Evolutionary conservation across 2,113 vertebrate species (phyloP), one percentile per base, ranked within the genome.

Genomic region (Pelusios castaneus): DNA sequence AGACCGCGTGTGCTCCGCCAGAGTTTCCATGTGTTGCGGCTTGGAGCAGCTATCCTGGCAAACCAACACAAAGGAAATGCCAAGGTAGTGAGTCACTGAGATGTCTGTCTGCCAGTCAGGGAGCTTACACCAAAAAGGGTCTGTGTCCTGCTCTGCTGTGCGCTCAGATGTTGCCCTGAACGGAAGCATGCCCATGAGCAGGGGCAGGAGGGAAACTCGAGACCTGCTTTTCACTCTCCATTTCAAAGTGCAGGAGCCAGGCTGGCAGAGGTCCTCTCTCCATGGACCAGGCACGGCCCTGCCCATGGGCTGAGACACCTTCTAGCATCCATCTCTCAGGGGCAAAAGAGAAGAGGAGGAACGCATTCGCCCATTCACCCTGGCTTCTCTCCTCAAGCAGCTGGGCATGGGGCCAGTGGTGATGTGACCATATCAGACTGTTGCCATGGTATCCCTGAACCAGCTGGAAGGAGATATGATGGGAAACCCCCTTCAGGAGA

Each of bases 71-170:
- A 93, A 97, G 97, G 97, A 98, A 98, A 97, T 97, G 97, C 96
- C 97, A 97, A 97, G 98, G 95, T 93, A 81, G 90, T 98, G 98
- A 98, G 96, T 98, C 98, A 98, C 96, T 34, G 81, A 91, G 94
- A 49, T 94, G 80, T 92, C 95, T 90, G 56, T 87, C 81, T 52
- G 85, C 47, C 34, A 82, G 85, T n/a, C 87, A 7, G 85, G 84
- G 82, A 94, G 45, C 56, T 88, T 43, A 84, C 73, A 91, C 70
- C 96, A 95, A 96, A 92, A 27, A 29, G 80, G 92, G 91, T 79
- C 94, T 97, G 95, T 97, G 96, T 95, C 88, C 91, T 54, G 76
- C 8, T 16, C 94, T 91, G 87, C 75, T 34, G 85, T 38, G 73
- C 87, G 89, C 92, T 89, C 93, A 58, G 92, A 83, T 94, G 87